Percentiles rank a stretch among this genome's conserved stretches.
Evolutionary conservation across 35 echinoderm and acorn worm genomes (phyloP).

Genomic region (Apostichopus japonicus): DNA sequence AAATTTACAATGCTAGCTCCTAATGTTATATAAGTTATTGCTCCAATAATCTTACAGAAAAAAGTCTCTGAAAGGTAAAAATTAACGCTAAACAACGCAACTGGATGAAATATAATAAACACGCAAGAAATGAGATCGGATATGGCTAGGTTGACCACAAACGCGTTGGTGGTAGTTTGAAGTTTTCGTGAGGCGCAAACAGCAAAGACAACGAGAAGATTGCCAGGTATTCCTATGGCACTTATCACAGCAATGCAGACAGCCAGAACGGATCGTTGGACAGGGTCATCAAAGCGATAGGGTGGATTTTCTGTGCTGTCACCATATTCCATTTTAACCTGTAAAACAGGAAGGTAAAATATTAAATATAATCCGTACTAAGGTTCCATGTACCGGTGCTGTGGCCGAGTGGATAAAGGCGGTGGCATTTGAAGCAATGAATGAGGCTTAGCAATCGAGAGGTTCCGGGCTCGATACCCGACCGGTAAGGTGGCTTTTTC

Average conservation of each 20-base stretch:
- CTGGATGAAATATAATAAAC: not conserved
- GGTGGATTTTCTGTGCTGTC: too few species aligned
- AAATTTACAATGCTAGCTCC: slow-evolving; percentile 57
- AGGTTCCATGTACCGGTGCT: too few species aligned
- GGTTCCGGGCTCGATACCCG: too few species aligned
- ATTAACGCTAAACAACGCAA: slow-evolving; percentile 35
- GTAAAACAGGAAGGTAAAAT: too few species aligned
- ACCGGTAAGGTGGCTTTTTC: too few species aligned
- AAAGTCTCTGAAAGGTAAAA: slow-evolving; percentile 28
- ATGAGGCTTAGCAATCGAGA: too few species aligned
- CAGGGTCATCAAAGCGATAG: not conserved
- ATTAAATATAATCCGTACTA: too few species aligned
- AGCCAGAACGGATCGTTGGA: slow-evolving; percentile 23
- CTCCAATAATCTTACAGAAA: slow-evolving; percentile 2
- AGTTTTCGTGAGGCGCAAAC: too few species aligned
- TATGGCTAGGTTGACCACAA: slow-evolving; percentile 65
- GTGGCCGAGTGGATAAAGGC: too few species aligned
- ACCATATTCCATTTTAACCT: too few species aligned
- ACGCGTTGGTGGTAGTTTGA: slow-evolving; percentile 74
- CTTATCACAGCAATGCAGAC: not conserved
- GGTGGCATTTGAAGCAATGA: too few species aligned
- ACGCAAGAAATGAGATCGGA: slow-evolving; percentile 63
- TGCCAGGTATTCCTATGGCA: slow-evolving; percentile 43
- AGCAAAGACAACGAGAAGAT: slow-evolving; percentile 60
- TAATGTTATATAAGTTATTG: not conserved